phyloP scores from a whole-genome alignment of 2,888 invertebrate species.

The Gymnocheta viridis region DNA sequence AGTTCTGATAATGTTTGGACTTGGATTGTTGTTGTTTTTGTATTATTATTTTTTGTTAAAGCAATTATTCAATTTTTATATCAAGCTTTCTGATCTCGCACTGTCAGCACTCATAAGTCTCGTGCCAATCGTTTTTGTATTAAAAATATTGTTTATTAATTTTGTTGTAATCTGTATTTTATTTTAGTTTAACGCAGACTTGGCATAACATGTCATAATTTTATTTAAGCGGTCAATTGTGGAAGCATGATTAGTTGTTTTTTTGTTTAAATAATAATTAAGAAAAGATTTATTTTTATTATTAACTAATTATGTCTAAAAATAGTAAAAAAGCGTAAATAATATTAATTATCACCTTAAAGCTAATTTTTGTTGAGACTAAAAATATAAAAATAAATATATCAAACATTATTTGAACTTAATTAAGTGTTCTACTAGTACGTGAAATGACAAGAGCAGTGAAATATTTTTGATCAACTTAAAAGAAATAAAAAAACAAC shows the following conservation, averaged over 20 bases:
- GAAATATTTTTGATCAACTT: not conserved
- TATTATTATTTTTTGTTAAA: not conserved
- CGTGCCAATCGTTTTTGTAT: conserved; percentile 47
- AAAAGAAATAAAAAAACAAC: not conserved
- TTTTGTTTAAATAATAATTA: not conserved
- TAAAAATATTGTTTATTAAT: conserved; percentile 19
- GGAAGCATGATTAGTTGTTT: not conserved
- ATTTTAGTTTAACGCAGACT: not conserved
- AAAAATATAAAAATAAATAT: not conserved
- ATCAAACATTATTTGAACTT: not conserved
- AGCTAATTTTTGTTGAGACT: not conserved
- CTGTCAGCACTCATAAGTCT: conserved; percentile 59
- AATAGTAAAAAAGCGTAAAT: not conserved
- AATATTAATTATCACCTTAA: not conserved
- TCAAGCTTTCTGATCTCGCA: conserved; percentile 30
- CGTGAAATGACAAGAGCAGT: not conserved
- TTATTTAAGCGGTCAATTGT: conserved; percentile 6
- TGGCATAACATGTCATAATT: not conserved
- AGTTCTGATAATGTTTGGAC: conserved; percentile 37
- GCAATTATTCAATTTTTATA: conserved; percentile 7
- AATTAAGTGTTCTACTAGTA: not conserved
- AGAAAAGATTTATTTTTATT: not conserved
- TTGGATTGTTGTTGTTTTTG: conserved; percentile 27
- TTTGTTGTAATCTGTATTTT: not conserved
- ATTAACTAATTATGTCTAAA: not conserved